Conservation (phyloP, 2,888 invertebrate genomes). For the Oscheius sp. region DNA sequence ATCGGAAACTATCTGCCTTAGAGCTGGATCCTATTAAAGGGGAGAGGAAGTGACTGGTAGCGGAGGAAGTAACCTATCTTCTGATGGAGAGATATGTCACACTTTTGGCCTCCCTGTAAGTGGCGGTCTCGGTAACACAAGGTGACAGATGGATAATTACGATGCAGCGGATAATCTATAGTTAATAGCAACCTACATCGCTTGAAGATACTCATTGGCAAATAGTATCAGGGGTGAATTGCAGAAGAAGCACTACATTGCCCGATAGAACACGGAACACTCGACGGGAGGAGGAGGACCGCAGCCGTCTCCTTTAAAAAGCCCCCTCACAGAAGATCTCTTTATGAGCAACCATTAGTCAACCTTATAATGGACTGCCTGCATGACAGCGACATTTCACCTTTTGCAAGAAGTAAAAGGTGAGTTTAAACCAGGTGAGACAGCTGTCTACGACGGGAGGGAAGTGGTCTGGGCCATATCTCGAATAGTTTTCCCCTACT, state of each 20-base stretch:
- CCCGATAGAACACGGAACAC: constrained; percentile 37
- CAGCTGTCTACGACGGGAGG: constrained; percentile 18
- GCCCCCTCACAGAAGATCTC: constrained; percentile 22
- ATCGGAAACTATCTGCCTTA: background rate
- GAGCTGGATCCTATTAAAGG: background rate
- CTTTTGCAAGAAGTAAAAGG: constrained; percentile 5
- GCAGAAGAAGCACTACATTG: constrained; percentile 22
- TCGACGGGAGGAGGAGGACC: constrained; percentile 29
- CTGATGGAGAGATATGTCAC: constrained; percentile 7
- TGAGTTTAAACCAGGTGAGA: constrained; percentile 25
- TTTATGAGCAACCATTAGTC: constrained; percentile 55
- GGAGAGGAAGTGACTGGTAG: background rate
- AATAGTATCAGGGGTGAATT: constrained; percentile 23
- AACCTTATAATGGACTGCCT: constrained; percentile 52
- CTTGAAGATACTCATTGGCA: constrained; percentile 36
- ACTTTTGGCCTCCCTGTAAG: background rate
- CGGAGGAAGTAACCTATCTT: background rate
- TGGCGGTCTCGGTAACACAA: constrained; percentile 10
- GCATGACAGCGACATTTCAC: constrained; percentile 37
- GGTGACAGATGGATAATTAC: constrained; percentile 18
- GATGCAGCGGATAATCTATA: background rate
- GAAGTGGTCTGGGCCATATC: constrained; percentile 13
- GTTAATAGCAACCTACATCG: constrained; percentile 19
- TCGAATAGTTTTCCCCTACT: background rate
- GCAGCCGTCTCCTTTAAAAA: constrained; percentile 26